Conservation (phyloP, 2,888 invertebrate species). For the Andricus quercusramuli region DNA sequence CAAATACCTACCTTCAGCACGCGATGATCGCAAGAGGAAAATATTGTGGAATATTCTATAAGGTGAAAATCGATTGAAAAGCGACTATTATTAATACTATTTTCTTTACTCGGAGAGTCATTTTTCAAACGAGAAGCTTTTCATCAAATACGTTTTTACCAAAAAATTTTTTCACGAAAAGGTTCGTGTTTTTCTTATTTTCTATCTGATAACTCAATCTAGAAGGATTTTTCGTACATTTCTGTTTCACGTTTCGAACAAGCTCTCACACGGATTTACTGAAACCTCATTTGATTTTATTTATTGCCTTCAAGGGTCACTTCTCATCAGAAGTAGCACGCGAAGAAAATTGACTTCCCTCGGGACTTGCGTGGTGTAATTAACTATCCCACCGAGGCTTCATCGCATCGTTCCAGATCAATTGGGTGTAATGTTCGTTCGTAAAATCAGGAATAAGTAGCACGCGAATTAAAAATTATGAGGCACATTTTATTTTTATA, state of each 20-base stretch:
- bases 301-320: constrained; percentile 33
- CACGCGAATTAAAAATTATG: neutral
- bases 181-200: neutral
- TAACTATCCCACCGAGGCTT: constrained; percentile 34
- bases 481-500: neutral
- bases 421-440: constrained; percentile 11
- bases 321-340: constrained; percentile 39
- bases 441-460: neutral
- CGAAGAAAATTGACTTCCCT: constrained; percentile 42
- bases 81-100: neutral
- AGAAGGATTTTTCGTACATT: neutral
- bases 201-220: neutral
- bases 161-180: neutral
- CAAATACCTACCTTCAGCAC: constrained; percentile 27
- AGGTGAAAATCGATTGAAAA: neutral
- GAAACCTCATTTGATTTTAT: constrained; percentile 37
- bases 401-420: constrained; percentile 31
- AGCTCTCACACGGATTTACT: constrained; percentile 10
- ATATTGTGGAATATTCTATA: neutral
- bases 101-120: neutral
- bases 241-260: constrained; percentile 2
- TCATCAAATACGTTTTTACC: neutral
- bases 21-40: constrained; percentile 14
- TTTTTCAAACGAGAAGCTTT: neutral
- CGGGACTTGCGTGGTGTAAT: constrained; percentile 39